Conservation (phyloP, 2,113 vertebrate genomes). For the Calyptomena viridis region DNA sequence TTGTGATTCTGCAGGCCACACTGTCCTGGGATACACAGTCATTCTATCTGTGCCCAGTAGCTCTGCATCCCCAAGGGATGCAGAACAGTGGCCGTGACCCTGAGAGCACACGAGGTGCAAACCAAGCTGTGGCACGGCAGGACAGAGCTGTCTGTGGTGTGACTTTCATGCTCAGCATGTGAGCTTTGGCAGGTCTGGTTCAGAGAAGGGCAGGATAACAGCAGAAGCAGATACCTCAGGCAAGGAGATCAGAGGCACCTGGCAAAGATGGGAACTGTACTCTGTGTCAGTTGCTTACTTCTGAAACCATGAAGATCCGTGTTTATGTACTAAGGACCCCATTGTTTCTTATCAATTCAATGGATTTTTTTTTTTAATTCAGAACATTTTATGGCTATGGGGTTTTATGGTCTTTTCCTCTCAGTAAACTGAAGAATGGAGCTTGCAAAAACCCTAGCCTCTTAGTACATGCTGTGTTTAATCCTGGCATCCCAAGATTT, state of each 20-base stretch:
- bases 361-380: neutral
- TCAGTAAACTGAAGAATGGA: neutral
- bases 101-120: neutral
- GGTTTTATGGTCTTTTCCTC: neutral
- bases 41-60: neutral
- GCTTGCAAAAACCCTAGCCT: neutral
- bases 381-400: neutral
- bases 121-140: neutral
- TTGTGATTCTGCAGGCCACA: neutral
- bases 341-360: neutral
- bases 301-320: neutral
- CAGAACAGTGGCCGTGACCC: neutral
- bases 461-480: neutral
- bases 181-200: neutral
- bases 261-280: neutral
- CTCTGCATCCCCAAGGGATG: neutral
- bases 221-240: neutral
- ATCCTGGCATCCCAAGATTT: neutral
- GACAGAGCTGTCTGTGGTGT: neutral
- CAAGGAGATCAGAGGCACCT: neutral
- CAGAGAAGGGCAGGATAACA: neutral
- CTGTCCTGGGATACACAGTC: neutral
- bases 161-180: fast-evolving
- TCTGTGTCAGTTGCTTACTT: neutral
- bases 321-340: neutral